Evolutionary conservation across 2,888 invertebrate species (phyloP), one percentile per base, ranked within the genome.

Genomic region (Pyralis farinalis): DNA sequence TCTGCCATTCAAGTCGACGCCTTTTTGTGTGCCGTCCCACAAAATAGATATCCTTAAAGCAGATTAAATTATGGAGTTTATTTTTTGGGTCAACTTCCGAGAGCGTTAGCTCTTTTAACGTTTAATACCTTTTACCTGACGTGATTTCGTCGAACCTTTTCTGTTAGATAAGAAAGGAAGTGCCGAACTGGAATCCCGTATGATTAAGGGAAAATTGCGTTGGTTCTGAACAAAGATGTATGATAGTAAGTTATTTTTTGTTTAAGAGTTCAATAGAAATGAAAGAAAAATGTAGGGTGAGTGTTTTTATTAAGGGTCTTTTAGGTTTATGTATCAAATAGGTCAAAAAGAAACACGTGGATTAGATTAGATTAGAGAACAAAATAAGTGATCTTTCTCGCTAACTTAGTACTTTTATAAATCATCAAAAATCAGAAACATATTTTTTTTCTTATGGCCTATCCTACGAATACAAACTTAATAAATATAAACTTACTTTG

Each of bases 1-100:
- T 65, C 66, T 59, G 57, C 64, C 62, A 70, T 81, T 78, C 77
- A 83, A 82, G 82, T 79, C 71, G 70, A 74, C 25, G 68, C 68
- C 63, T 71, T 72, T 79, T 74, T 72, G 68, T 72, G 63, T 64
- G 45, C 37, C 37, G 60, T 58, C 60, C 67, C 62, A 69, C 69
- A 74, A 77, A 79, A 76, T 76, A 78, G 74, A 76, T 78, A 75
- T 75, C 81, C 76, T 73, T 82, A 75, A 65, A 66, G 62, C 50
- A 69, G 75, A 83, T 82, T 81, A 79, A 81, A 79, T 81, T 79
- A 81, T 77, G 66, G 67, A 70, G 73, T 71, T 69, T 77, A 75
- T 80, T 76, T 73, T 72, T 64, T 53, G 58, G 66, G 63, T 58
- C 60, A 56, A 48, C 72, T 66, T 70, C 71, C 71, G 58, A 67